Evolutionary conservation across 2,797 vertebrate species (phyloP), one percentile per base, ranked within the genome.

Genomic region (Dendrocincla tyrannina): DNA sequence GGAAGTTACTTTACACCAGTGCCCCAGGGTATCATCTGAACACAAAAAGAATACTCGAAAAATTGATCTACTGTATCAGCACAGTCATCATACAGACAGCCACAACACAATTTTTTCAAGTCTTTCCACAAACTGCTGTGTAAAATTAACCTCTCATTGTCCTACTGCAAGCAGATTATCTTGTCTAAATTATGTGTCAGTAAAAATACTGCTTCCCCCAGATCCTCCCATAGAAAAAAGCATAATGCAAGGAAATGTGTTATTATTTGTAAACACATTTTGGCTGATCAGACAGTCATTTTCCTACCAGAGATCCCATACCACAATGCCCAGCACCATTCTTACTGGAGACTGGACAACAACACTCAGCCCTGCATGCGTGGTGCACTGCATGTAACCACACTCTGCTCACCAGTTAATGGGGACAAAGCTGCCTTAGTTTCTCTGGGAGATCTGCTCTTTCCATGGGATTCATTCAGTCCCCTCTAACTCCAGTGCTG

Each of bases 311-410:
- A 88, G 12, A 52, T 5, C 4, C 11, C 19, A 27, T 11, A n/a
- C 13, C 27, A 28, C 9, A 24, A 55, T 41, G 25, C 5, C 49
- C 37, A 94, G 30, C 32, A 74, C 20, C 0, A 0, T 66, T 70
- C 37, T 46, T 32, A 64, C 12, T 30, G 33, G 35, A 85, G 10
- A 52, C 5, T 7, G 6, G 53, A 46, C 28, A 83, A 46, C 28
- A 83, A 32, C 16, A 24, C 17, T 37, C 6, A 0, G 20, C 39
- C 39, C 25, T 30, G 18, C 28, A 64, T 32, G 5, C 4, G 10
- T 2, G 8, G 39, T 75, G 89, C 0, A 0, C 24, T n/a, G 64
- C 32, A 5, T 1, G 2, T 28, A 67, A 80, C 32, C 25, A 17
- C 8, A 13, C 11, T 58, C 55, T 77, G 28, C 42, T 60, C 5